Evolutionary conservation across 2,888 invertebrate species (phyloP), one percentile per base, ranked within the genome.

Genomic region (Blastobasis lacticolella): DNA sequence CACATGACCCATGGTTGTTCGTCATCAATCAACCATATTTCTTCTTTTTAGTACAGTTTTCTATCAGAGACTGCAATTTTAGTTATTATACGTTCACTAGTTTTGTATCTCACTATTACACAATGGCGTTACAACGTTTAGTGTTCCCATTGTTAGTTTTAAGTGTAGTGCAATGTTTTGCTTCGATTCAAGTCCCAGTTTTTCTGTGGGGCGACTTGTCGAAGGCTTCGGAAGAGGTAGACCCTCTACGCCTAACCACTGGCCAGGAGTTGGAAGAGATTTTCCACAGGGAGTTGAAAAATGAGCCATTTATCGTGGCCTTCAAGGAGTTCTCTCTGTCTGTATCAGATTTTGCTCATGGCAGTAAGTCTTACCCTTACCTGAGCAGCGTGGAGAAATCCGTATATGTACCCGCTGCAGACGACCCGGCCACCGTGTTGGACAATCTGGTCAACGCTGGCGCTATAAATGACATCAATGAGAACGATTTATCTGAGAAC

Each of bases 341-440:
- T 10, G 80, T 88, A 3, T 92, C 92, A 67, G 91, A 92, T 75
- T 85, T 92, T 50, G 67, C 66, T 46, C 78, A 84, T 8, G 85
- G 85, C 4, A 62, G 74, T n/a, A 70, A 75, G 0, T 64, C 75
- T 0, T 88, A 76, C 59, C 76, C 86, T 1, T 86, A 79, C 60
- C 66, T 90, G 10, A 75, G 75, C 6, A 58, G 70, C 0, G 69
- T 82, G 38, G 66, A 83, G 9, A 61, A 60, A 0, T 67, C 87
- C 36, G 75, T 88, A 1, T 94, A 92, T 68, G 76, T 92, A 49
- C 90, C 93, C 6, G 88, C 89, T 23, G 94, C 94, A 0, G 86
- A 91, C 46, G 86, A 90, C 54, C 90, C 94, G 0, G 54, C 91
- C 8, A 75, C 78, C 1, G 90, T 89, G 0, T 63, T 94, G 42